Percentiles rank a stretch among this genome's conserved stretches.
Conservation (phyloP, 2,113 vertebrate genomes). For the Odontophorus gujanensis region DNA sequence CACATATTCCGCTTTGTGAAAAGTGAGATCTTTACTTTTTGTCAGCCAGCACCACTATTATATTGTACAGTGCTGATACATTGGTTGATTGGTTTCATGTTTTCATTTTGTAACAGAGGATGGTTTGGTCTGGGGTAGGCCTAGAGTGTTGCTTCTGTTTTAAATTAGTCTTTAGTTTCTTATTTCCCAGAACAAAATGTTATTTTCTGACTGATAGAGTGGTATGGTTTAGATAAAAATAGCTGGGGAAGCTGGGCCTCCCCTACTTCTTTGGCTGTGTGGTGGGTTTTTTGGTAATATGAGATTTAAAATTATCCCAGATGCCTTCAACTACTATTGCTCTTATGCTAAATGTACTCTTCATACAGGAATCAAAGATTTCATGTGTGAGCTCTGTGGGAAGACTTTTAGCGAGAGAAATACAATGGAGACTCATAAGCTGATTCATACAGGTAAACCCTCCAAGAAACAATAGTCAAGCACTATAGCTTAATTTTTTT, state of each 20-base stretch:
- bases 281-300: not conserved
- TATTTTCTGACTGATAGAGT: not conserved
- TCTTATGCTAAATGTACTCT: not conserved
- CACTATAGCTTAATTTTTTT: not conserved
- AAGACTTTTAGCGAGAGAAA: conserved; percentile 98
- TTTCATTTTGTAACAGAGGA: not conserved
- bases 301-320: not conserved
- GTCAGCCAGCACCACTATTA: not conserved
- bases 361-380: conserved; percentile 93
- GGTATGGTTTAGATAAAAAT: not conserved
- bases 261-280: not conserved
- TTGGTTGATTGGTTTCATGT: not conserved
- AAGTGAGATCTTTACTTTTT: not conserved
- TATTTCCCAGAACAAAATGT: not conserved
- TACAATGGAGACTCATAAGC: conserved; percentile 96
- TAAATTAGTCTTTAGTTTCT: not conserved
- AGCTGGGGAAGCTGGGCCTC: not conserved
- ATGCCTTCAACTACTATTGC: not conserved
- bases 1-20: not conserved
- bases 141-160: not conserved
- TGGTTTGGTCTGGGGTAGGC: not conserved
- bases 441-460: conserved; percentile 93
- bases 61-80: not conserved
- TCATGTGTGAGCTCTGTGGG: conserved; percentile 98
- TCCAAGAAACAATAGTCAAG: not conserved